Conservation (phyloP, 1,140 invertebrate species). For the Parasteatoda tepidariorum region DNA sequence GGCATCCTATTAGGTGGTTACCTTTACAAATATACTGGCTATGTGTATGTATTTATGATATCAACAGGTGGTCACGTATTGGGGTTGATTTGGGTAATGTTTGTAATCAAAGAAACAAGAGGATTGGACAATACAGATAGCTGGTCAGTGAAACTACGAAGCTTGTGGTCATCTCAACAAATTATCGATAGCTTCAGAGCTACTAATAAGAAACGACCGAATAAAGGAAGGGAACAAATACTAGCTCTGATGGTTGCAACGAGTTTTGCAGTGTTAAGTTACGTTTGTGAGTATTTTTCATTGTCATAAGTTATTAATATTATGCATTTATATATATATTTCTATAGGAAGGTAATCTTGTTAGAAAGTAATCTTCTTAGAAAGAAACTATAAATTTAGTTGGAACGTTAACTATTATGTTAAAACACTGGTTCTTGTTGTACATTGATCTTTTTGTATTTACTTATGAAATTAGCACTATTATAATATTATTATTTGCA, state of each 20-base stretch:
- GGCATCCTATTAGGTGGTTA: slow-evolving; percentile 22
- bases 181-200: slow-evolving; percentile 11
- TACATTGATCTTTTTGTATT: no score
- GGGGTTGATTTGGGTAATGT: slow-evolving; percentile 2
- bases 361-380: no score
- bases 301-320: neutral
- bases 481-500: no score
- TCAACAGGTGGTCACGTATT: slow-evolving; percentile 1
- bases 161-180: slow-evolving; percentile 2
- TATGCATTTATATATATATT: no score
- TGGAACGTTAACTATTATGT: neutral
- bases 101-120: slow-evolving; percentile 31
- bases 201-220: neutral
- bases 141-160: neutral
- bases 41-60: slow-evolving; percentile 18
- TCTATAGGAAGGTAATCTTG: no score
- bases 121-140: slow-evolving; percentile 25
- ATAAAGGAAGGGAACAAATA: slow-evolving; percentile 31
- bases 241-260: slow-evolving; percentile 27
- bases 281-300: slow-evolving; percentile 7
- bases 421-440: no score
- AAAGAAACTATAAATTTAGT: no score
- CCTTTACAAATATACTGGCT: slow-evolving; percentile 16
- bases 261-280: slow-evolving; percentile 28
- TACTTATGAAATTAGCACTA: no score